Conservation (phyloP, 1,140 invertebrate genomes). For the Telenomus remus region DNA sequence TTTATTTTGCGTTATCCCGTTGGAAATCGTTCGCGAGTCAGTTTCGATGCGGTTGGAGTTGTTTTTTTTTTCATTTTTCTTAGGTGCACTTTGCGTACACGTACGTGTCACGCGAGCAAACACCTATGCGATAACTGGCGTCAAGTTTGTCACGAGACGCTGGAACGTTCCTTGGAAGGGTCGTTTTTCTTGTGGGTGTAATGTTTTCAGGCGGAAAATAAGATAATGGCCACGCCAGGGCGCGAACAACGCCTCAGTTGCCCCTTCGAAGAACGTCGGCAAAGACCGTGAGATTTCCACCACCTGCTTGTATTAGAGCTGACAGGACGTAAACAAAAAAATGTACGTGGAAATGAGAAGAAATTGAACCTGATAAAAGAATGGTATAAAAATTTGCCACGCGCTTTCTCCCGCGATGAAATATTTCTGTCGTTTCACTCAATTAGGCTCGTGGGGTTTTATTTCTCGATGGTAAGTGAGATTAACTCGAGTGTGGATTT, state of each 20-base stretch:
- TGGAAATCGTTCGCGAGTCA: slow-evolving; percentile 30
- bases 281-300: slow-evolving; percentile 55
- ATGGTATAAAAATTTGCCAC: slow-evolving; percentile 15
- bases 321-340: slow-evolving; percentile 53
- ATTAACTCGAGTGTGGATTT: not conserved
- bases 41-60: slow-evolving; percentile 16
- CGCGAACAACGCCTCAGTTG: slow-evolving; percentile 60
- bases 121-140: slow-evolving; percentile 28
- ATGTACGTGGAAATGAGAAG: slow-evolving; percentile 25
- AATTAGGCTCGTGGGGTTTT: no score
- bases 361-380: slow-evolving; percentile 33
- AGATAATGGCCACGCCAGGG: slow-evolving; percentile 73
- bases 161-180: slow-evolving; percentile 55
- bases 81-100: slow-evolving; percentile 14
- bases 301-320: slow-evolving; percentile 55
- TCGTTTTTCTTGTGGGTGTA: slow-evolving; percentile 72
- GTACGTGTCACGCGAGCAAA: slow-evolving; percentile 49
- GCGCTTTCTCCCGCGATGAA: no score
- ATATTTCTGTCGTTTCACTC: no score
- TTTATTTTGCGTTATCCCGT: slow-evolving; percentile 25
- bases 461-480: not conserved
- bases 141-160: slow-evolving; percentile 54
- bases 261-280: slow-evolving; percentile 24
- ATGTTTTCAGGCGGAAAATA: slow-evolving; percentile 74
- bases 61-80: slow-evolving; percentile 5